Base-by-base conservation (phyloP, 2,113 vertebrate species). In the Lepidothrix coronata region DNA sequence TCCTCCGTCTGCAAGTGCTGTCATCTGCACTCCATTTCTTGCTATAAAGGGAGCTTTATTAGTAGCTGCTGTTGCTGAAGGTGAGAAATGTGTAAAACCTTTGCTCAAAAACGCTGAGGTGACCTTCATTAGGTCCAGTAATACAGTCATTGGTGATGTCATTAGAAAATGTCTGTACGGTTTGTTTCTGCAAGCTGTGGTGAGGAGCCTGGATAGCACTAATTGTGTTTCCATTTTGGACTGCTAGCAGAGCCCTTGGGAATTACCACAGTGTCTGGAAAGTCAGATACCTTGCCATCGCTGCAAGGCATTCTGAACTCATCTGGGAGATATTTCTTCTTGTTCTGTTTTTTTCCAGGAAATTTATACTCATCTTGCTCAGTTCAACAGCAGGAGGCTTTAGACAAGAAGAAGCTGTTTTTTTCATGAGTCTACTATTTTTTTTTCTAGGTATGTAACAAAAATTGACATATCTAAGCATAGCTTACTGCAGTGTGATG, bases 151-250 rank as follows among this genome's bases (percentile, higher is more conserved):
- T 19, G 39, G 27, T 39, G 18, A 33, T 51, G 25, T 10, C 30
- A n/a, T 48, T 44, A 33, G 57, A 30, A 75, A 75, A 82, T 46
- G 8, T 24, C 57, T 46, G 44, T 41, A 16, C 0, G 0, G 25
- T 72, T 91, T 66, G n/a, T 74, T 90, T 85, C 57, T 72, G 12
- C 89, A 67, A 21, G 37, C 23, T 67, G 31, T 67, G 44, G 30
- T 55, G 22, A 52, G 14, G 6, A 46, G 5, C 41, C 33, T 39
- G 44, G 44, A 3, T 21, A 12, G 28, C 23, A 65, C 18, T 55
- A 46, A 55, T 7, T 41, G 28, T 51, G 16, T 68, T 84, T 87
- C 82, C 28, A 4, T 51, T 74, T 81, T 59, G 65, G 51, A 73
- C 31, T 5, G 2, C 39, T 46, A 35, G 51, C 63, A 89, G 37